Evolutionary conservation across 2,888 invertebrate genomes (phyloP).

Genomic region (Nematopogon swammerdamellus): DNA sequence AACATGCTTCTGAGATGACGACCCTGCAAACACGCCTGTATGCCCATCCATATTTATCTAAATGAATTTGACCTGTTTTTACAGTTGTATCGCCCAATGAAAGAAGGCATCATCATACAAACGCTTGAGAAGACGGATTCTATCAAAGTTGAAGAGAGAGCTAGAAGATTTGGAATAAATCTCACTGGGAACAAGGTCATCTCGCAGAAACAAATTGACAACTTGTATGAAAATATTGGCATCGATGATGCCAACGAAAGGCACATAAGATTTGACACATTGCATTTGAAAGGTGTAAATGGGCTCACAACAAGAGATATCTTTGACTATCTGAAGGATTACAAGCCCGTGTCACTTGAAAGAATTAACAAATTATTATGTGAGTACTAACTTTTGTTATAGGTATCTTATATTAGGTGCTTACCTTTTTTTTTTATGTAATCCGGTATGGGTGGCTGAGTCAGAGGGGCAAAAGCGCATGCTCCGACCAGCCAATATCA

Average conservation of each 20-base stretch:
- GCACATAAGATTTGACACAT: slow-evolving; percentile 66
- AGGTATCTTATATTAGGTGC: too few relatives aligned
- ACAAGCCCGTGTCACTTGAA: slow-evolving; percentile 73
- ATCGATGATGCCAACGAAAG: slow-evolving; percentile 56
- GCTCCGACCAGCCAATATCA: too few relatives aligned
- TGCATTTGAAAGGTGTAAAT: slow-evolving; percentile 73
- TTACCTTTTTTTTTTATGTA: too few relatives aligned
- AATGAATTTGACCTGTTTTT: too few relatives aligned
- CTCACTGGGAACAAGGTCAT: slow-evolving; percentile 37
- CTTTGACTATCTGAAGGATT: slow-evolving; percentile 74
- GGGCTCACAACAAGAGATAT: slow-evolving; percentile 76
- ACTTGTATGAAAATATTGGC: slow-evolving; percentile 38
- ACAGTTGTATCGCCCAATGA: slow-evolving; percentile 32
- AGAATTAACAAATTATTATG: slow-evolving; percentile 80
- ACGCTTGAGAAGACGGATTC: slow-evolving; percentile 41
- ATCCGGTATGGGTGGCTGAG: too few relatives aligned
- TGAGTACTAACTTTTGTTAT: too few relatives aligned
- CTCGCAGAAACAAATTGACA: slow-evolving; percentile 46
- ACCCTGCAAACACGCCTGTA: too few relatives aligned
- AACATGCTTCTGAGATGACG: too few relatives aligned
- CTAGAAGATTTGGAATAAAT: slow-evolving; percentile 42
- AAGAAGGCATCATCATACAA: slow-evolving; percentile 29
- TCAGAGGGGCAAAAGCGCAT: too few relatives aligned
- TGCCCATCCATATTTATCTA: too few relatives aligned
- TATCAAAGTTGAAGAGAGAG: slow-evolving; percentile 38